These are phyloP conservation scores for Pristionchus japonicus DNA, from an alignment of 2,888 invertebrate genomes.

Conservation along the genomic window DNA sequence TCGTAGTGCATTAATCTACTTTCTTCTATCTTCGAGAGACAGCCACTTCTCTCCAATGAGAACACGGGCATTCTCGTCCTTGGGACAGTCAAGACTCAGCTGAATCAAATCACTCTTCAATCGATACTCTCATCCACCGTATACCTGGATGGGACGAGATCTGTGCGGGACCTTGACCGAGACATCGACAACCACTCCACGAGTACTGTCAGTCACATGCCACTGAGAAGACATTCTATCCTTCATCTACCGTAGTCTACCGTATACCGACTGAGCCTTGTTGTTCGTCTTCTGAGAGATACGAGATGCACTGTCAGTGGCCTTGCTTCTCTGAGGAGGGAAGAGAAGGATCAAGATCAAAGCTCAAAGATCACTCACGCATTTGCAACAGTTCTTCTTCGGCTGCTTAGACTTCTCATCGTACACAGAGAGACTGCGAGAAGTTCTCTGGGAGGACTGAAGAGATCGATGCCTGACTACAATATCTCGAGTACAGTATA, in stretches of 20 bases:
- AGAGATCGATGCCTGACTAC: background rate
- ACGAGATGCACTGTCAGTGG: background rate
- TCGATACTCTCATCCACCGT: background rate
- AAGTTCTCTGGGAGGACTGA: background rate
- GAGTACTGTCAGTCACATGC: conserved; percentile 24
- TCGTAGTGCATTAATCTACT: conserved; percentile 15
- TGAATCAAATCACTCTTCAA: background rate
- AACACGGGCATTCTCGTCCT: conserved; percentile 23
- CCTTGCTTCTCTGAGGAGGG: background rate
- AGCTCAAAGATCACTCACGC: background rate
- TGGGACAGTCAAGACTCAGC: conserved; percentile 39
- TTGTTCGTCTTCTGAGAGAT: conserved; percentile 15
- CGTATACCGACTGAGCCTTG: conserved; percentile 40
- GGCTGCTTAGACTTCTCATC: background rate
- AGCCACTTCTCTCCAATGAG: conserved; percentile 41
- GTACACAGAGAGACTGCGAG: background rate
- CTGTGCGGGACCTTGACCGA: conserved; percentile 29
- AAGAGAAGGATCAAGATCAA: background rate
- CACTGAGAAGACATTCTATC: background rate
- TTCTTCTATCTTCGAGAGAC: conserved; percentile 28
- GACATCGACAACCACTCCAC: conserved; percentile 39
- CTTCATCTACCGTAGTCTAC: background rate
- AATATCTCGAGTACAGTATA: background rate
- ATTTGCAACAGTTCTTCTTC: conserved; percentile 40
- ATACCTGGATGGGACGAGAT: conserved; percentile 25